These are phyloP conservation scores for Tenthredo notha DNA, from an alignment of 2,888 invertebrate species.

Conservation along the genomic window DNA sequence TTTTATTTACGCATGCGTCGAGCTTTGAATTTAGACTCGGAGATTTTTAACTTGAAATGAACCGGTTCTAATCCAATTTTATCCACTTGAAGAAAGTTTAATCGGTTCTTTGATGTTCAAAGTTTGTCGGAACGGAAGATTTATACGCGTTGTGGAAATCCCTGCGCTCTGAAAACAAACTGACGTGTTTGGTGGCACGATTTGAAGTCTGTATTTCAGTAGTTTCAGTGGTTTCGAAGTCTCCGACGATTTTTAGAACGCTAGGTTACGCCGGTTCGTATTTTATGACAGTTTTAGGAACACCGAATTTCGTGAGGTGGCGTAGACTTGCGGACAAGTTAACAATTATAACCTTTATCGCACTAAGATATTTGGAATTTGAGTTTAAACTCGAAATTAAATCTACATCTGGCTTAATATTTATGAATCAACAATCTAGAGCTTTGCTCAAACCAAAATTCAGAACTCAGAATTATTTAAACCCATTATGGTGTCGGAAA, in stretches of 20 bases:
- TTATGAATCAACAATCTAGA: conserved; percentile 10
- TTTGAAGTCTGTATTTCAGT: background rate
- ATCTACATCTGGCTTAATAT: background rate
- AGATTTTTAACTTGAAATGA: background rate
- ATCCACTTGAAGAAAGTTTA: background rate
- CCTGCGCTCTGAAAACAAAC: background rate
- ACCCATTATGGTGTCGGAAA: too few species aligned
- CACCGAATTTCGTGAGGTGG: background rate
- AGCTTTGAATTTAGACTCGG: background rate
- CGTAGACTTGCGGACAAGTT: background rate
- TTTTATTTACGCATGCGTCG: background rate
- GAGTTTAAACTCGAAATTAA: background rate
- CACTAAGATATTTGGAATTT: background rate
- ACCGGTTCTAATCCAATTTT: background rate
- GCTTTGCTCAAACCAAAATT: background rate
- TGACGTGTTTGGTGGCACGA: background rate
- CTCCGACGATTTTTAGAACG: background rate
- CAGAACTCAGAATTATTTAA: background rate
- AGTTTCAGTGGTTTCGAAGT: background rate
- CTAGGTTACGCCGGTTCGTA: background rate
- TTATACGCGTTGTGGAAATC: background rate
- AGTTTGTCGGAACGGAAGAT: background rate
- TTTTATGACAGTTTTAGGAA: background rate
- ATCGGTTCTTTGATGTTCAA: background rate
- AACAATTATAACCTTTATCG: background rate